Conservation (phyloP, 2,797 vertebrate genomes). For the Clarias fuscus region DNA sequence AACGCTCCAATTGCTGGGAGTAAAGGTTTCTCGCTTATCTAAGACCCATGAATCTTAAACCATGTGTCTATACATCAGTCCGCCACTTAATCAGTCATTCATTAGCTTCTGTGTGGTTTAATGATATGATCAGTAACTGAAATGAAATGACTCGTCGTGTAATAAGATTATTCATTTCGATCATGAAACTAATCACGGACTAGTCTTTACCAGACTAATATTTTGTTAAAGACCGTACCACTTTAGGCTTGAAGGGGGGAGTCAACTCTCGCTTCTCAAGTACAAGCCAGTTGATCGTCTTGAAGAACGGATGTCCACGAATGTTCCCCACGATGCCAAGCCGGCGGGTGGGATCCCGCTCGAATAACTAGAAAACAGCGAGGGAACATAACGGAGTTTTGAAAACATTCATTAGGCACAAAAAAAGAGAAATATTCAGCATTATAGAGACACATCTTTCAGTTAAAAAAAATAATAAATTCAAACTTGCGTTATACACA, state of each 20-base stretch:
- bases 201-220: background rate
- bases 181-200: background rate
- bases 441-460: background rate
- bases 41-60: background rate
- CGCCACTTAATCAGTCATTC: slow-evolving; percentile 2
- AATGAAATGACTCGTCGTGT: no score
- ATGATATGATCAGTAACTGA: background rate
- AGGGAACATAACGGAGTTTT: background rate
- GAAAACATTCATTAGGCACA: background rate
- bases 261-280: slow-evolving; percentile 83
- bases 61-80: background rate
- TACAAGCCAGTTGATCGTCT: slow-evolving; percentile 84
- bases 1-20: background rate
- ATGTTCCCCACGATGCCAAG: slow-evolving; percentile 88
- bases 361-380: slow-evolving; percentile 80
- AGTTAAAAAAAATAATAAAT: background rate
- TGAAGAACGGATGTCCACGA: slow-evolving; percentile 88
- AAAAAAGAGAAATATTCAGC: background rate
- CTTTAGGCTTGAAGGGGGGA: slow-evolving; percentile 96
- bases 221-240: slow-evolving; percentile 76
- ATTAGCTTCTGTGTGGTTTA: background rate
- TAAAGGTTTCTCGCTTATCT: background rate
- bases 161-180: no score
- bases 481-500: background rate
- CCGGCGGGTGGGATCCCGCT: slow-evolving; percentile 83